Conservation (phyloP, 1,140 invertebrate genomes). For the Euura lappo region DNA sequence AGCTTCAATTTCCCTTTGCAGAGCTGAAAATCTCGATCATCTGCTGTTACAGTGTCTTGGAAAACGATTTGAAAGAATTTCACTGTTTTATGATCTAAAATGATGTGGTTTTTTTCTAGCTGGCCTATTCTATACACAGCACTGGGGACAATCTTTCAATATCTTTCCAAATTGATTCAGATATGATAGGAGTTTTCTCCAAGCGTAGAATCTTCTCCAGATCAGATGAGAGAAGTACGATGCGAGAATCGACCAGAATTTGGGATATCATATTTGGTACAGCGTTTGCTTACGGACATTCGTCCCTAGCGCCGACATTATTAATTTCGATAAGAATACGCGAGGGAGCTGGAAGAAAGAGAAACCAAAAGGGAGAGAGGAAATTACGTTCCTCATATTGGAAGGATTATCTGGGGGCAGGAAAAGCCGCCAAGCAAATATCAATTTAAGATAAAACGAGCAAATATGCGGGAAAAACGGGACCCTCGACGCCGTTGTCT, state of each 20-base stretch:
- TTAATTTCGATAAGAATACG: conserved; percentile 3
- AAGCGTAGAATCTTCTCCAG: not conserved
- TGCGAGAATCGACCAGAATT: not conserved
- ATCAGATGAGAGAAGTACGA: not conserved
- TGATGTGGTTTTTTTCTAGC: no score
- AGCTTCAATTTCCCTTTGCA: no score
- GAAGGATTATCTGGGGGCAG: not conserved
- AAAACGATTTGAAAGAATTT: no score
- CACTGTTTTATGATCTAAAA: no score
- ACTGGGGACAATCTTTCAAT: no score
- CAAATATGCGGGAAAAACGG: not conserved
- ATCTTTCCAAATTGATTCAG: no score
- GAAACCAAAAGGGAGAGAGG: not conserved
- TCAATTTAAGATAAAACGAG: conserved; percentile 3
- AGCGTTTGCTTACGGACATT: not conserved
- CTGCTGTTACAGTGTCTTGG: no score
- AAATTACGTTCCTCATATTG: conserved; percentile 5
- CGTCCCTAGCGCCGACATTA: not conserved
- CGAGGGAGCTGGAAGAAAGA: not conserved
- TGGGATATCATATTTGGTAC: not conserved
- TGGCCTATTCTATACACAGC: no score
- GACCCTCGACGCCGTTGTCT: no score
- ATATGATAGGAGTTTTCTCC: not conserved
- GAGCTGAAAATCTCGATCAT: no score
- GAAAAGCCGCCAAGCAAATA: conserved; percentile 2